Base-by-base conservation (phyloP, 1,140 invertebrate genomes). In the Drosophila tropicalis region DNA sequence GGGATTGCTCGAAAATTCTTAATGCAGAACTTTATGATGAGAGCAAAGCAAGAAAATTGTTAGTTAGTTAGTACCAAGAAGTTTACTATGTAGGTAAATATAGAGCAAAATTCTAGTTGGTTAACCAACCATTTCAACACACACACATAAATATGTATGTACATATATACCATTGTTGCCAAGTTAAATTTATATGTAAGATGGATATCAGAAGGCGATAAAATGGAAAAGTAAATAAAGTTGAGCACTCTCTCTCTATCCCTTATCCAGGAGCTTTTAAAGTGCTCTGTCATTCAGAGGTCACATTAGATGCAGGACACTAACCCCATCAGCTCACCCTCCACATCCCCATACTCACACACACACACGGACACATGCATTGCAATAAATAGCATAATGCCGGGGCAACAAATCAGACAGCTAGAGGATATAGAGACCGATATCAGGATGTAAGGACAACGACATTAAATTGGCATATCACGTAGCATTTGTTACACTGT, bases 201-300 rank as follows among this genome's bases (percentile, higher is more conserved):
- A 47, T 9, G 12, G 7, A 51, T 22, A 5, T 29, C 29, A 29
- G 29, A 29, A 29, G 29, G 29, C 29, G 29, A 29, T 29, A 17
- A 9, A 19, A 17, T 17, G 6, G 2, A 3, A 10, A 9, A 12
- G 15, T 15, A 47, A 19, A 7, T 34, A 15, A 29, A 32, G 55
- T 15, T 34, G 55, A 29, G 25, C 25, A 15, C 29, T 17, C 29
- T 7, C 55, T 57, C 12, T 22, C 19, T 29, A n/a, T n/a, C 29
- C 25, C 25, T 1, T 64, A 25, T 57, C 29, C 64, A 32, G 19
- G 65, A n/a, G 9, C 19, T 58, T 60, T 54, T 36, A 69, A 67
- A 63, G 63, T 73, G 72, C 39, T 41, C n/a, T 72, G 80, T 74
- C 80, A 83, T 70, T 83, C 74, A 66, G 62, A 61, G 80, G 80